Evolutionary conservation across 1,140 invertebrate species (phyloP).

Genomic region (Nomia melanderi): DNA sequence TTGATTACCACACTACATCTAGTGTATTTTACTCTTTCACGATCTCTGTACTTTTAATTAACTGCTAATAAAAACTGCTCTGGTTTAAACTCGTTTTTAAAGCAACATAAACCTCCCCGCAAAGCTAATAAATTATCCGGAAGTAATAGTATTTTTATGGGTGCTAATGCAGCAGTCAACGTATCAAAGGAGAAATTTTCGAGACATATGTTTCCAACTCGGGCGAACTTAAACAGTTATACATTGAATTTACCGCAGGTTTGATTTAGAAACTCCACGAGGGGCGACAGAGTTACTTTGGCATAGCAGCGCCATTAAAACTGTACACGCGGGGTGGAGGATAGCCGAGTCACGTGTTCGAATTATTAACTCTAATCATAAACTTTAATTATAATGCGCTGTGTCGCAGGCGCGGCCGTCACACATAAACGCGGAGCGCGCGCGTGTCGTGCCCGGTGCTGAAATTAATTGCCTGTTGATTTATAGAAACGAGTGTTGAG

Average conservation of each 20-base stretch:
- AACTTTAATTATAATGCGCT: conserved; percentile 76
- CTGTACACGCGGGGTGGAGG: conserved; percentile 14
- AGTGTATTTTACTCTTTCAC: too few relatives aligned
- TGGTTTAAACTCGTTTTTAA: too few relatives aligned
- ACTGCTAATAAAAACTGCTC: too few relatives aligned
- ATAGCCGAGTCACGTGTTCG: conserved; percentile 70
- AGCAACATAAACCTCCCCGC: too few relatives aligned
- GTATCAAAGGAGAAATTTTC: background rate
- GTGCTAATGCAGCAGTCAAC: too few relatives aligned
- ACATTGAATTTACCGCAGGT: background rate
- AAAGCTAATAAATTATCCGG: too few relatives aligned
- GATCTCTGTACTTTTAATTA: too few relatives aligned
- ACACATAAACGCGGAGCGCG: conserved; percentile 62
- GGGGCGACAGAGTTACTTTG: conserved; percentile 34
- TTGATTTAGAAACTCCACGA: conserved; percentile 41
- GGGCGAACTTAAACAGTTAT: background rate
- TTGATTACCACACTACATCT: too few relatives aligned
- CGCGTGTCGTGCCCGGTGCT: conserved; percentile 37
- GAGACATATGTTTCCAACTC: conserved; percentile 10
- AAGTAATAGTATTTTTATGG: too few relatives aligned
- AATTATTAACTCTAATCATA: conserved; percentile 79
- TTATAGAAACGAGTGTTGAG: conserved; percentile 68
- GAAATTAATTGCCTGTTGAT: conserved; percentile 74
- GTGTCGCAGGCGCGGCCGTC: conserved; percentile 56
- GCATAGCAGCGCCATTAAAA: conserved; percentile 57